phyloP scores from a whole-genome alignment of 2,888 invertebrate genomes.

The Aelia acuminata region DNA sequence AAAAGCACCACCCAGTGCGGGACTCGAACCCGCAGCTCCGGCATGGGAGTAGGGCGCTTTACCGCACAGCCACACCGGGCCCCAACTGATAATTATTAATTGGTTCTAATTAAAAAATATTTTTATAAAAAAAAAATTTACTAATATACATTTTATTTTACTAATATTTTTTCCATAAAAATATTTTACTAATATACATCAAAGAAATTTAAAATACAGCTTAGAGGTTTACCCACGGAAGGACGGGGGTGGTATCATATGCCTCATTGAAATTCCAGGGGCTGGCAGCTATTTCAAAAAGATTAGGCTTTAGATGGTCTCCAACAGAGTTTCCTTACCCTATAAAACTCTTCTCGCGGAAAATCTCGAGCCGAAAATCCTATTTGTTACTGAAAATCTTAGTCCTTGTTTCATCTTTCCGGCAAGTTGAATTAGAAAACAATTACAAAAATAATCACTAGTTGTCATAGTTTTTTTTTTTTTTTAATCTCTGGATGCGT shows the following conservation, averaged over 20 bases:
- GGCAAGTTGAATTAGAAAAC: background rate
- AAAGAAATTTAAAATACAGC: no score
- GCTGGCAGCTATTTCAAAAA: constrained; percentile 8
- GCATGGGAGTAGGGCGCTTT: no score
- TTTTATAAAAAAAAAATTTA: no score
- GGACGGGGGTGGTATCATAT: background rate
- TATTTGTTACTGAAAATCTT: constrained; percentile 21
- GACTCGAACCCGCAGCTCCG: no score
- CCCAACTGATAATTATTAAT: no score
- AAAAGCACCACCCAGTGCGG: no score
- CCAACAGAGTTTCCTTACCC: background rate
- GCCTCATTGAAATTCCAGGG: background rate
- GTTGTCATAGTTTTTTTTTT: background rate
- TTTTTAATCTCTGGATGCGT: background rate
- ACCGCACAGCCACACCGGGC: no score
- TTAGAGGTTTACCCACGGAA: background rate
- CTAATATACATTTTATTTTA: no score
- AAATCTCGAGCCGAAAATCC: background rate
- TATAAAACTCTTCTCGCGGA: constrained; percentile 1
- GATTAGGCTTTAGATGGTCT: constrained; percentile 21
- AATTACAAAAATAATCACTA: background rate
- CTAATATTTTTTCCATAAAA: no score
- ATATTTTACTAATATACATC: no score
- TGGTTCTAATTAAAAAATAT: no score
- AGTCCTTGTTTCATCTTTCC: background rate